Conservation (phyloP, 2,888 invertebrate species). For the Crossocerus cetratus region DNA sequence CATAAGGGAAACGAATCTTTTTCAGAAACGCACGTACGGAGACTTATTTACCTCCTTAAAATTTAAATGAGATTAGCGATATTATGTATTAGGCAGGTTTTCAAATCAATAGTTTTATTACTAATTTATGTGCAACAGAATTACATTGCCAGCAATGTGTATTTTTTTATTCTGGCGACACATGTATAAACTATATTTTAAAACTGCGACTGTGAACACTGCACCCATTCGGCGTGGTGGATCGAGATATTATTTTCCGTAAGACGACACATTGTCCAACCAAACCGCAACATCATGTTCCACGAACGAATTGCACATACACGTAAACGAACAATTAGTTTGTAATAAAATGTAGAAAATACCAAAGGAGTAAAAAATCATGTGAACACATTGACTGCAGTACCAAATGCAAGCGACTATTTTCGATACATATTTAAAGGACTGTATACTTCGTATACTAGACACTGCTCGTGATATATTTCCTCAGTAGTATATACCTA, state of each 20-base stretch:
- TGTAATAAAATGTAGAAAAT: constrained; percentile 39
- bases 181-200: constrained; percentile 33
- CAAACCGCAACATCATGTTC: constrained; percentile 14
- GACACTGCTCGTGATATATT: background rate
- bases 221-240: constrained; percentile 15
- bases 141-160: constrained; percentile 39
- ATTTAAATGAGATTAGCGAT: constrained; percentile 24
- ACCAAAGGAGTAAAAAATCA: constrained; percentile 30
- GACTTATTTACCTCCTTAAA: constrained; percentile 42
- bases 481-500: background rate
- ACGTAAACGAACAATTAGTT: constrained; percentile 32
- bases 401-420: constrained; percentile 31
- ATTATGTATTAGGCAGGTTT: constrained; percentile 18
- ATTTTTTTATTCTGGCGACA: constrained; percentile 41
- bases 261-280: constrained; percentile 25
- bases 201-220: constrained; percentile 23
- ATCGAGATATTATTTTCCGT: constrained; percentile 29
- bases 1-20: background rate
- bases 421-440: constrained; percentile 17
- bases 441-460: background rate
- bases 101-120: constrained; percentile 40
- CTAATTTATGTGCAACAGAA: constrained; percentile 40
- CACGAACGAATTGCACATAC: constrained; percentile 31
- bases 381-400: constrained; percentile 16
- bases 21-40: constrained; percentile 4